Conservation (phyloP, 2,888 invertebrate species). For the Amorpha juglandis region DNA sequence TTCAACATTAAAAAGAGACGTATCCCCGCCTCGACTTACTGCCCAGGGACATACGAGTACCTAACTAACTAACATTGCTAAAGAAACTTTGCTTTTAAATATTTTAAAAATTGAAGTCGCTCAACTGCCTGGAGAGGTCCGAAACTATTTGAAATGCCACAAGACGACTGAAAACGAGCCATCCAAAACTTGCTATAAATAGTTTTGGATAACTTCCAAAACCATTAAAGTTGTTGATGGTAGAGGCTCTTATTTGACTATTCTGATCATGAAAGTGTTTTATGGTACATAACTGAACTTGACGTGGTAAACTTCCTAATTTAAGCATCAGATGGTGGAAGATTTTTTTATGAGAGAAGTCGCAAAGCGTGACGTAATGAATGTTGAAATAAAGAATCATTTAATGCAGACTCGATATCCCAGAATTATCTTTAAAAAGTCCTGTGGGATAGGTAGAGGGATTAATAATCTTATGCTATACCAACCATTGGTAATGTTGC, state of each 20-base stretch:
- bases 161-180: slow-evolving; percentile 50
- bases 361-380: no score
- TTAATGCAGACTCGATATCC: no score
- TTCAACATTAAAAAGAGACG: background rate
- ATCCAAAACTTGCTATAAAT: slow-evolving; percentile 61
- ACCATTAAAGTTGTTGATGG: slow-evolving; percentile 50
- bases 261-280: slow-evolving; percentile 58
- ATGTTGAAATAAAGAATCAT: no score
- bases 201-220: slow-evolving; percentile 70
- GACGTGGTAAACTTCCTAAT: background rate
- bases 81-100: slow-evolving; percentile 43
- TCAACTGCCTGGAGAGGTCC: slow-evolving; percentile 33
- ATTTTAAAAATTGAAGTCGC: slow-evolving; percentile 31
- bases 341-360: background rate
- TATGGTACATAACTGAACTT: slow-evolving; percentile 42
- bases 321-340: background rate
- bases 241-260: slow-evolving; percentile 49
- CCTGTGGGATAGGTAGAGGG: no score
- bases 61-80: slow-evolving; percentile 2
- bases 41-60: no score
- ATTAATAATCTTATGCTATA: no score
- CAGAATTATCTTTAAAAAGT: no score
- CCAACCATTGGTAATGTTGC: no score
- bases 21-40: no score
- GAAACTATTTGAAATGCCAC: slow-evolving; percentile 50